Conservation (phyloP, 2,797 vertebrate genomes). For the Eptatretus atami region DNA sequence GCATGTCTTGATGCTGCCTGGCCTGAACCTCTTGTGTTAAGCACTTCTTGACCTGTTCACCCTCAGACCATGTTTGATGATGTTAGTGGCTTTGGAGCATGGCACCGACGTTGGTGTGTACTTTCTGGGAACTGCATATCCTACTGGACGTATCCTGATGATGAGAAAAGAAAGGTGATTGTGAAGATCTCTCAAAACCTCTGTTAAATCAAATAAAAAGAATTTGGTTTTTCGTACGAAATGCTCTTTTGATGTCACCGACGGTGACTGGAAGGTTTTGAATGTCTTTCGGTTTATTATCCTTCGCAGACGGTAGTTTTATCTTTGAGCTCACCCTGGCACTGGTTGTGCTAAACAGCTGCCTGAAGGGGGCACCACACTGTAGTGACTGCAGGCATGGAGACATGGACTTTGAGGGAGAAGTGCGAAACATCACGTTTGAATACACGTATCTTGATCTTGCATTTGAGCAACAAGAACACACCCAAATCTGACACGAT, state of each 20-base stretch:
- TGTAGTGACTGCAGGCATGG: too few relatives aligned
- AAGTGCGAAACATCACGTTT: too few relatives aligned
- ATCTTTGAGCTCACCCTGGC: too few relatives aligned
- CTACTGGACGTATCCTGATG: constrained; percentile 31
- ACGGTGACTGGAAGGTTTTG: neutral
- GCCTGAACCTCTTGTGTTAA: neutral
- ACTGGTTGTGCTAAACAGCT: too few relatives aligned
- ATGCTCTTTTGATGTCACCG: neutral
- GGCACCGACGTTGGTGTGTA: constrained; percentile 25
- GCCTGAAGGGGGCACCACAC: too few relatives aligned
- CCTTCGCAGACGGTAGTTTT: neutral
- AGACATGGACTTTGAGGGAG: too few relatives aligned
- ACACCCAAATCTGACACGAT: too few relatives aligned
- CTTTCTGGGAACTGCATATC: constrained; percentile 16
- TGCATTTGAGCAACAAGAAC: too few relatives aligned
- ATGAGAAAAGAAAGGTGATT: constrained; percentile 20
- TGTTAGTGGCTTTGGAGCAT: constrained; percentile 23
- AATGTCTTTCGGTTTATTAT: neutral
- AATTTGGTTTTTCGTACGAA: too few relatives aligned
- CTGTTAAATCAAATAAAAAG: too few relatives aligned
- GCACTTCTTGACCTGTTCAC: too few relatives aligned
- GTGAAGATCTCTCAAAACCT: neutral
- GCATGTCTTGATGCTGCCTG: neutral
- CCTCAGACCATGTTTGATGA: constrained; percentile 28
- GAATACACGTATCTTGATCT: too few relatives aligned